phyloP scores from a whole-genome alignment of 2,113 vertebrate species.

The Gnathonemus longibarbis region DNA sequence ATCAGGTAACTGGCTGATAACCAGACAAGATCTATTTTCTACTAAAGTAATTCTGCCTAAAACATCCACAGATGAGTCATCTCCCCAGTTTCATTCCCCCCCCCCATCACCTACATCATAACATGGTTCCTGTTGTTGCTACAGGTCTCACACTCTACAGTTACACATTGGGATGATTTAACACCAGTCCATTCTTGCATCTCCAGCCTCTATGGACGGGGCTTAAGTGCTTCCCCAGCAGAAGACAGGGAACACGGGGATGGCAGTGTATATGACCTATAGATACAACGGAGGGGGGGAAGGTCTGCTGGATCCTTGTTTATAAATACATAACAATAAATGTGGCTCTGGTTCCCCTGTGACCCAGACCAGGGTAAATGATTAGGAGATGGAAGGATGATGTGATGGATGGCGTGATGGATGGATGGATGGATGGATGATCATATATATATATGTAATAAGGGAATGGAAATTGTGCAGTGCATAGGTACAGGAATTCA shows the following conservation, averaged over 20 bases:
- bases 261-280: not conserved
- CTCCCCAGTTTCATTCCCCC: not conserved
- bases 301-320: not conserved
- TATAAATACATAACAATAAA: not conserved
- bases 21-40: not conserved
- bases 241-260: not conserved
- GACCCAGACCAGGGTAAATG: not conserved
- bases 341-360: not conserved
- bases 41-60: not conserved
- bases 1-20: not conserved
- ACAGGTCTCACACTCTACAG: not conserved
- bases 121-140: not conserved
- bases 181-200: not conserved
- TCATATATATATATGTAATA: not conserved
- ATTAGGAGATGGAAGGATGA: not conserved
- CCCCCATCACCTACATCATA: not conserved
- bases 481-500: not conserved
- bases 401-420: not conserved
- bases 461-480: not conserved
- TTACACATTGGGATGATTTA: not conserved
- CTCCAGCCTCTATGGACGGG: not conserved
- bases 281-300: not conserved
- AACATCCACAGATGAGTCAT: not conserved
- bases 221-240: not conserved
- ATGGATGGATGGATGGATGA: not conserved